Evolutionary conservation across 2,888 invertebrate genomes (phyloP), one percentile per base, ranked within the genome.

Genomic region (Eilema sororculum): DNA sequence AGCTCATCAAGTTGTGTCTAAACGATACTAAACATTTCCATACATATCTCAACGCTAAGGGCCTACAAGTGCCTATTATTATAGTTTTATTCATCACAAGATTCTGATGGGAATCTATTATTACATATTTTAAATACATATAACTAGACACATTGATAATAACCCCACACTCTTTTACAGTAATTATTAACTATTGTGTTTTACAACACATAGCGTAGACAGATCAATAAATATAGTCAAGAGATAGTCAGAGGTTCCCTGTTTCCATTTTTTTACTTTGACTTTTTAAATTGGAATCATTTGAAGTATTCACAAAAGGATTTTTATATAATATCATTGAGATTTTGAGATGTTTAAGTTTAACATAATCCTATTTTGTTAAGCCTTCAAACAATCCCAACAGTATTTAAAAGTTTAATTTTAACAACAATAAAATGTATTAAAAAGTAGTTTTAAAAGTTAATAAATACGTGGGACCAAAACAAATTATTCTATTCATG

Each of bases 211-310:
- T 79, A 85, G 80, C 78, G 84, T 85, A 88, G 84, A 88, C 85
- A 88, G 86, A 85, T 88, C 83, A 78, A 89, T 86, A 86, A 87
- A 89, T 87, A 87, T 85, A 87, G 83, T 85, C 84, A 78, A 88
- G 84, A 88, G 78, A 86, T 82, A 88, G 81, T 85, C 84, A 86
- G 81, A 86, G 86, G 81, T 86, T 90, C 91, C 91, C 90, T 91
- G 90, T 91, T 91, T 89, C 85, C 78, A 85, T 86, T 83, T 84
- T n/a, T 81, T 78, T 52, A 76, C 71, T 69, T 82, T 76, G 75
- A 69, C 69, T 66, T 74, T 75, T 81, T 76, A 78, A 63, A 75
- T 80, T 74, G 72, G 58, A 74, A 72, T 75, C 75, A 75, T 80
- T 80, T 75, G 74, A 77, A 78, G 73, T 71, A 56, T 16, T 56